These are phyloP conservation scores for Condylura cristata DNA, from an alignment of 2,113 vertebrate genomes.

Conservation along the genomic window DNA sequence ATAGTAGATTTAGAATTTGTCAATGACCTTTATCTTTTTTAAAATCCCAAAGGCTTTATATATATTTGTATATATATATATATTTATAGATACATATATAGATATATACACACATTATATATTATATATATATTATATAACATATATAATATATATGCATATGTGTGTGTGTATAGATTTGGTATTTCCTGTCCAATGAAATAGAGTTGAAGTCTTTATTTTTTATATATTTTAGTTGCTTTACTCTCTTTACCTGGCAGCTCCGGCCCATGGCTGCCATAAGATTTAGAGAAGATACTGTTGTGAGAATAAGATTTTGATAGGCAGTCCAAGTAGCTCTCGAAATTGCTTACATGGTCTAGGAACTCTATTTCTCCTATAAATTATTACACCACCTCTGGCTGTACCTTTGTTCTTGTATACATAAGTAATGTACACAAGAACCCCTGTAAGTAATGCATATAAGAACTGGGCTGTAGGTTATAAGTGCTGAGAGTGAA, in stretches of 20 bases:
- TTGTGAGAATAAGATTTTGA: neutral
- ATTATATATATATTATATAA: too few relatives aligned
- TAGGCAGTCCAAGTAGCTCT: neutral
- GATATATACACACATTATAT: too few relatives aligned
- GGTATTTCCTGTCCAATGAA: neutral
- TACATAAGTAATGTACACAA: too few relatives aligned
- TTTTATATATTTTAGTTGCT: neutral
- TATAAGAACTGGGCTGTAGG: too few relatives aligned
- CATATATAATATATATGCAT: too few relatives aligned
- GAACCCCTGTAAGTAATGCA: too few relatives aligned
- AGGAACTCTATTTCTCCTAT: neutral
- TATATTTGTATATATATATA: neutral
- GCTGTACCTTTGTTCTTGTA: too few relatives aligned
- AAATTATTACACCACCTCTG: neutral
- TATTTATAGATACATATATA: too few relatives aligned
- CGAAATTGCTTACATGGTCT: neutral
- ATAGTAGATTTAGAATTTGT: conserved; percentile 28
- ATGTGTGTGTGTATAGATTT: too few relatives aligned
- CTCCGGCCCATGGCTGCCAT: neutral
- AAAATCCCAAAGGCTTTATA: neutral
- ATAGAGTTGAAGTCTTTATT: conserved; percentile 24
- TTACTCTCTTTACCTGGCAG: neutral
- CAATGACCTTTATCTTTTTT: neutral
- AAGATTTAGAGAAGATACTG: neutral
- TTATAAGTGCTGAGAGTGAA: too few relatives aligned